Evolutionary conservation across 1,140 invertebrate genomes (phyloP).

Genomic region (Stenopsyche tienmushanensis): DNA sequence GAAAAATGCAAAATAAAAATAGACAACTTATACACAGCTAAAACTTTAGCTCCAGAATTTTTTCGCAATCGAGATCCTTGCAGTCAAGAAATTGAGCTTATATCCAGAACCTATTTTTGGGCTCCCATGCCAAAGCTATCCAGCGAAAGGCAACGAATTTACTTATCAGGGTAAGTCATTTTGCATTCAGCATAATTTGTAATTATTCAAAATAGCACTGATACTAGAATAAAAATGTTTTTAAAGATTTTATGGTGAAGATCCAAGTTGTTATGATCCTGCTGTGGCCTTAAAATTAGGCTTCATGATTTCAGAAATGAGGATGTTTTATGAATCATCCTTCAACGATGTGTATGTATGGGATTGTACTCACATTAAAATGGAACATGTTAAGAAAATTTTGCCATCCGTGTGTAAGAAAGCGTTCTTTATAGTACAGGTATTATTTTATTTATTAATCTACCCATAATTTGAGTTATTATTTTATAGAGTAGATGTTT

Average conservation of each 20-base stretch:
- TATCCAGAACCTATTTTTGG: not conserved
- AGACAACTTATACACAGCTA: constrained; percentile 12
- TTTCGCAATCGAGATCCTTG: not conserved
- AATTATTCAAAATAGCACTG: no score
- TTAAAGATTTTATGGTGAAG: no score
- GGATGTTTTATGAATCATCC: not conserved
- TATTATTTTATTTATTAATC: not conserved
- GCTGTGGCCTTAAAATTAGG: not conserved
- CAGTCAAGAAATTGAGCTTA: not conserved
- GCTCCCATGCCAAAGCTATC: not conserved
- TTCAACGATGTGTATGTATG: not conserved
- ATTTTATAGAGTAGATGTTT: no score
- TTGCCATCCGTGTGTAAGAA: not conserved
- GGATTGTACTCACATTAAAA: not conserved
- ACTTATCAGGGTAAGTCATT: not conserved
- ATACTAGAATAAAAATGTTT: no score
- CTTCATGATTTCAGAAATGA: not conserved
- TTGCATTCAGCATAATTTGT: no score
- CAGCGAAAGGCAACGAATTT: not conserved
- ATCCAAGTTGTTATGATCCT: not conserved
- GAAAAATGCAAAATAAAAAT: constrained; percentile 19
- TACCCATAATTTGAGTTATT: not conserved
- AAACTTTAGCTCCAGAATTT: constrained; percentile 7
- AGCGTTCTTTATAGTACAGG: not conserved
- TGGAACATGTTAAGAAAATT: not conserved